Conservation (phyloP, 2,888 invertebrate species). For the Prosapia bicincta region DNA sequence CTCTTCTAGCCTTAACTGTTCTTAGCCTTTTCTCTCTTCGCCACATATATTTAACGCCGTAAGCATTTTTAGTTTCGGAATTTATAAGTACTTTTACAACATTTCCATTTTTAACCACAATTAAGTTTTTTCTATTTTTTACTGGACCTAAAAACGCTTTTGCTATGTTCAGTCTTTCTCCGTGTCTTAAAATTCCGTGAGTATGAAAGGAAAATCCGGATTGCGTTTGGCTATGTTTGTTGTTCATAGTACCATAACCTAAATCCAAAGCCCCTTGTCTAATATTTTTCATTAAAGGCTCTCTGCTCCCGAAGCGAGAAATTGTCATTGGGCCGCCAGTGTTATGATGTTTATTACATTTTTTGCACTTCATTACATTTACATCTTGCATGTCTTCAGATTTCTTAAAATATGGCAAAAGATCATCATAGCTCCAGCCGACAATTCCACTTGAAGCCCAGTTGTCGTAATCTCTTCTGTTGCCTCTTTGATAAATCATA, state of each 20-base stretch:
- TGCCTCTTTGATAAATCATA: slow-evolving; percentile 63
- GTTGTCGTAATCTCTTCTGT: slow-evolving; percentile 58
- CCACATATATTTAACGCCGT: slow-evolving; percentile 53
- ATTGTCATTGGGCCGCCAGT: slow-evolving; percentile 27
- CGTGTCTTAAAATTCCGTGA: slow-evolving; percentile 56
- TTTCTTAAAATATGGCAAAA: slow-evolving; percentile 49
- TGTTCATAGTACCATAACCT: slow-evolving; percentile 25
- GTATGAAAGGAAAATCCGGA: slow-evolving; percentile 28
- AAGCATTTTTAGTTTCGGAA: slow-evolving; percentile 52
- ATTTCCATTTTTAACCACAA: slow-evolving; percentile 56
- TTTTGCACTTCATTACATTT: slow-evolving; percentile 6
- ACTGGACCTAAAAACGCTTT: slow-evolving; percentile 61
- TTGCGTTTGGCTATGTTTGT: slow-evolving; percentile 23
- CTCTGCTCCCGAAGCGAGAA: slow-evolving; percentile 21
- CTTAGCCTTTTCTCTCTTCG: slow-evolving; percentile 22
- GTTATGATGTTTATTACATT: slow-evolving; percentile 15
- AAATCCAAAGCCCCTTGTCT: slow-evolving; percentile 22
- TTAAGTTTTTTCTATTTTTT: slow-evolving; percentile 56
- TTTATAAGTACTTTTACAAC: slow-evolving; percentile 58
- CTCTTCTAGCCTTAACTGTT: slow-evolving; percentile 26
- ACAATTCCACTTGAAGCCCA: slow-evolving; percentile 60
- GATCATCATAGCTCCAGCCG: slow-evolving; percentile 57
- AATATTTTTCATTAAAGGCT: slow-evolving; percentile 14
- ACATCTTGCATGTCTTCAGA: slow-evolving; percentile 41
- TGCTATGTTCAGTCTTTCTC: slow-evolving; percentile 61